These are phyloP conservation scores for Halcyon smyrnensis DNA, from an alignment of 2,797 vertebrate species.

Conservation along the genomic window DNA sequence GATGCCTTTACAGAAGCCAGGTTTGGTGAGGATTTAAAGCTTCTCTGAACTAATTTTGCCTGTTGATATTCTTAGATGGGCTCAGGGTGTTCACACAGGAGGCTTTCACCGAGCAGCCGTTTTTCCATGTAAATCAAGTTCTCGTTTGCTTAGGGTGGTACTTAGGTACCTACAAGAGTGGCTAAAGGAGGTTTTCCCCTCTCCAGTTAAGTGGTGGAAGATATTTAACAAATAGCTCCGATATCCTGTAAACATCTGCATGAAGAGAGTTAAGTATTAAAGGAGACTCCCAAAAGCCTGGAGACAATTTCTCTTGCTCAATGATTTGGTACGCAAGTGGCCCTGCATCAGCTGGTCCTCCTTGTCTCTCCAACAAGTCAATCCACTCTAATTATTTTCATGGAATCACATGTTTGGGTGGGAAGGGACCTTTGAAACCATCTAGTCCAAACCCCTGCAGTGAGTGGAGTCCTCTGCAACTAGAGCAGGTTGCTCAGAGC, in stretches of 20 bases:
- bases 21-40: background rate
- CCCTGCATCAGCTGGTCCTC: background rate
- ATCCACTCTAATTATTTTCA: background rate
- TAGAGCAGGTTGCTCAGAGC: background rate
- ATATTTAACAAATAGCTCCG: background rate
- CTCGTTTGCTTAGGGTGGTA: background rate
- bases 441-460: background rate
- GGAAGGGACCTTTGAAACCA: background rate
- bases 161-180: background rate
- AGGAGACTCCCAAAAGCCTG: background rate
- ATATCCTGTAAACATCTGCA: background rate
- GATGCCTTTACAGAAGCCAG: rapidly evolving
- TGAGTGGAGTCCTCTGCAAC: background rate
- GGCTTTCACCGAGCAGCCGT: background rate
- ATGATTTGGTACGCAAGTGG: background rate
- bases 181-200: background rate
- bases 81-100: rapidly evolving
- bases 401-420: background rate
- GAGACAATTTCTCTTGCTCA: background rate
- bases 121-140: background rate
- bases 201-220: background rate
- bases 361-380: background rate
- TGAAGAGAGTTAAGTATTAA: background rate
- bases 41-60: background rate
- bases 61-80: background rate